Base-by-base conservation (phyloP, 2,797 vertebrate species). In the Falco novaeseelandiae region DNA sequence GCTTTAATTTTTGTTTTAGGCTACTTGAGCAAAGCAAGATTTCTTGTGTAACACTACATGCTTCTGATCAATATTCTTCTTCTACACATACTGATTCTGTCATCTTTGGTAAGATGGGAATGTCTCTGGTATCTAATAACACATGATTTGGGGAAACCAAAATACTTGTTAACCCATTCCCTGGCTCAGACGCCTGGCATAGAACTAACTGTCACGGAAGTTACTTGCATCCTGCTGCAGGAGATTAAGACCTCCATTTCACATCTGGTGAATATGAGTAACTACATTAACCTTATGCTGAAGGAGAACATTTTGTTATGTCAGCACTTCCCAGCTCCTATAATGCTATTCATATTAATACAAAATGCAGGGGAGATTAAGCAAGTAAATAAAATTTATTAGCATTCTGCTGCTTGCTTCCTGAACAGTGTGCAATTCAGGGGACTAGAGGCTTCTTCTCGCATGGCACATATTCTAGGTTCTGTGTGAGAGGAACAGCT, bases 311-410 rank as follows among this genome's bases (percentile, higher is more conserved):
- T 55, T 95, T 90, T 91, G 77, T 95, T 90, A 84, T 25, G 81
- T 88, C 94, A 96, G 95, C 78, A 87, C 48, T 91, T 66, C 63
- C 67, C 78, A 25, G 67, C 67, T 94, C 48, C 84, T 77, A 23
- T 74, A 93, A 88, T 74, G 61, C 44, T 83, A 85, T 80, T 96
- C 95, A 89, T 67, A 92, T 73, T 82, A 93, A 85, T 77, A 90
- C n/a, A 94, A 94, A 93, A 83, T 86, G 90, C 81, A 34, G 36
- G 48, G 63, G 81, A 92, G 83, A 95, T 92, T 78, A 96, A 80
- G 67, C 61, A 73, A 95, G 81, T 83, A 87, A 93, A 95, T 94
- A 93, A 67, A 95, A 92, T 89, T 93, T 90, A 84, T 95, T 83
- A 92, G 71, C 29, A 18, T 80, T 93, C 86, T 87, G 76, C 78